Evolutionary conservation across 1,140 invertebrate species (phyloP), one percentile per base, ranked within the genome.

Genomic region (Caenorhabditis inopinata): DNA sequence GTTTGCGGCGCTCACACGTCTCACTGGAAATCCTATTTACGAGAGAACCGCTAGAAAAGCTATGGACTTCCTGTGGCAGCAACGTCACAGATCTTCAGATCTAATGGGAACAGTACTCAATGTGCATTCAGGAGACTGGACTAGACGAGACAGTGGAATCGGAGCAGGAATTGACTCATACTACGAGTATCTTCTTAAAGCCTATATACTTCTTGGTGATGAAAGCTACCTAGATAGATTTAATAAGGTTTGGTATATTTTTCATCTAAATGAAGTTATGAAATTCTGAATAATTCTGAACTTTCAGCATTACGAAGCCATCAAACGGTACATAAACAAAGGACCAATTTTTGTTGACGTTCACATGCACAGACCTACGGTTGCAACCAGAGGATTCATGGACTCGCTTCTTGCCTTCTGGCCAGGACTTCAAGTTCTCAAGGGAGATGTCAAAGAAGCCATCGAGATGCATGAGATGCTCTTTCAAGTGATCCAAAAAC

Each of bases 121-220:
- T 90, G 94, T 98, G n/a, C 94, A 98, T 88, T 96, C 93, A 45
- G 96, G 97, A 3, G 95, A 98, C 89, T 98, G 96, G 96, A 92
- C 98, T 5, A 90, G 96, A 25, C 92, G 95, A 88, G 96, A 98
- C 89, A 95, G 94, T 32, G 96, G 96, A 2, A 95, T 98, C 21
- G 97, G 97, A n/a, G 97, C 96, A 47, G 96, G 97, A 11, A 98
- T 98, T 83, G 96, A 99, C 89, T 97, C 95, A 0, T 99, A 98
- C 89, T 98, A 98, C 89, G 96, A 98, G 89, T 99, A 99, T 89
- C 94, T 95, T 83, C 91, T 98, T 18, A 98, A 98, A 90, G 95
- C 95, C 1, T 93, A 93, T 82, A 91, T 93, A 78, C 85, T 93
- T 27, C 85, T 92, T 16, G 96, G 90, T 88, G 96, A 92, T 91